Conservation (phyloP, 1,140 invertebrate genomes). For the Pseudomyrmex pallidus region DNA sequence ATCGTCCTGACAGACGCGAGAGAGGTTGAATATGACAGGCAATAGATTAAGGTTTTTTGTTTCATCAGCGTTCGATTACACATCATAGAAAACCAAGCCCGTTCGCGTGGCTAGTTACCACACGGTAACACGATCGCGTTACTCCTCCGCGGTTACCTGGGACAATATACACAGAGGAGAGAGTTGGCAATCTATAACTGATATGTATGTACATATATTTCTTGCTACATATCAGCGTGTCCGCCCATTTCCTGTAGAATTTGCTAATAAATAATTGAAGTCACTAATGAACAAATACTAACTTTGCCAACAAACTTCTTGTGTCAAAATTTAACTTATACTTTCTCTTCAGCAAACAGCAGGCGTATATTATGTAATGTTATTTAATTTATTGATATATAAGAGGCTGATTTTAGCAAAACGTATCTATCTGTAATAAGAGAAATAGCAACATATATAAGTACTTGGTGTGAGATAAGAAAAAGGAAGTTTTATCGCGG, state of each 20-base stretch:
- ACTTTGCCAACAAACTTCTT: background rate
- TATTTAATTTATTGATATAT: too few species aligned
- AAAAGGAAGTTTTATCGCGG: constrained; percentile 46
- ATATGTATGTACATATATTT: background rate
- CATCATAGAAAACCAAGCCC: background rate
- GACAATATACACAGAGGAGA: constrained; percentile 23
- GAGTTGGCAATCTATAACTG: constrained; percentile 13
- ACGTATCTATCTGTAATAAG: too few species aligned
- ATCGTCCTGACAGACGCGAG: background rate
- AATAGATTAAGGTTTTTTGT: constrained; percentile 21
- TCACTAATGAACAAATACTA: background rate
- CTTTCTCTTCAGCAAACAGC: too few species aligned
- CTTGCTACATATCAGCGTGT: constrained; percentile 1
- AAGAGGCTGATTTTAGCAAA: constrained; percentile 15
- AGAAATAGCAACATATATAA: background rate
- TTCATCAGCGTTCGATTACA: constrained; percentile 4
- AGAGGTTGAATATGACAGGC: background rate
- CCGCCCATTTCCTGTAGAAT: background rate
- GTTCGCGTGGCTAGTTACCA: constrained; percentile 32
- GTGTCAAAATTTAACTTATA: background rate
- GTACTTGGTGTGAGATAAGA: background rate
- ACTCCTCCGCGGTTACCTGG: constrained; percentile 43
- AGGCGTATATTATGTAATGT: background rate
- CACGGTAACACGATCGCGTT: constrained; percentile 40
- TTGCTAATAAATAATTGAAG: constrained; percentile 21